Evolutionary conservation across 1,140 invertebrate genomes (phyloP).

Genomic region (Conus ventricosus): DNA sequence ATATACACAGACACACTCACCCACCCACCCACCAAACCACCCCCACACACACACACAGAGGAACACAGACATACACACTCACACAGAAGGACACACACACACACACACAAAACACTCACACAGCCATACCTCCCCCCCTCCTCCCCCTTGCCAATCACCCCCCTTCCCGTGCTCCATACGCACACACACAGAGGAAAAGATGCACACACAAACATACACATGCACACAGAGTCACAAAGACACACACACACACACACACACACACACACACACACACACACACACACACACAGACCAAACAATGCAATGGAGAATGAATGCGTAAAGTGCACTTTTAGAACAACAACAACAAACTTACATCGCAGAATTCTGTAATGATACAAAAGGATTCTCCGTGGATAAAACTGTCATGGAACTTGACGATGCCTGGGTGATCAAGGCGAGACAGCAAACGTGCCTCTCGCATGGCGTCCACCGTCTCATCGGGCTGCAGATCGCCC

Average conservation of each 20-base stretch:
- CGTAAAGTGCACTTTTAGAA: not conserved
- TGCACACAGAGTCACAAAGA: too few species aligned
- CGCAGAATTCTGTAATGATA: slow-evolving; percentile 76
- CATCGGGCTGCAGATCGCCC: slow-evolving; percentile 72
- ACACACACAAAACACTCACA: too few species aligned
- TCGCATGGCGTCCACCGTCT: slow-evolving; percentile 72
- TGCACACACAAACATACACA: too few species aligned
- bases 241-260: not conserved
- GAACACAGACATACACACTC: too few species aligned
- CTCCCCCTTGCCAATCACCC: too few species aligned
- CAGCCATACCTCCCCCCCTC: too few species aligned
- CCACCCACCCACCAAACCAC: too few species aligned
- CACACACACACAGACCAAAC: not conserved
- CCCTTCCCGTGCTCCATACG: too few species aligned
- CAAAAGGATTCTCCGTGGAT: slow-evolving; percentile 74
- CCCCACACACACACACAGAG: too few species aligned
- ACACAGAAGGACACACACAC: too few species aligned
- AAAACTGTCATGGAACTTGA: slow-evolving; percentile 74
- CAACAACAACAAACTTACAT: slow-evolving; percentile 55
- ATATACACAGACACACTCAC: too few species aligned
- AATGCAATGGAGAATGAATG: not conserved
- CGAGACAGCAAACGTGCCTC: slow-evolving; percentile 71
- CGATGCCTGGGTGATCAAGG: slow-evolving; percentile 71
- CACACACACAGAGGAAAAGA: too few species aligned
- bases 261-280: not conserved